A percentile compares a stretch with the other conserved stretches of the same genome.
phyloP scores from a whole-genome alignment of 2,113 vertebrate genomes.

The Copsychus sechellarum region DNA sequence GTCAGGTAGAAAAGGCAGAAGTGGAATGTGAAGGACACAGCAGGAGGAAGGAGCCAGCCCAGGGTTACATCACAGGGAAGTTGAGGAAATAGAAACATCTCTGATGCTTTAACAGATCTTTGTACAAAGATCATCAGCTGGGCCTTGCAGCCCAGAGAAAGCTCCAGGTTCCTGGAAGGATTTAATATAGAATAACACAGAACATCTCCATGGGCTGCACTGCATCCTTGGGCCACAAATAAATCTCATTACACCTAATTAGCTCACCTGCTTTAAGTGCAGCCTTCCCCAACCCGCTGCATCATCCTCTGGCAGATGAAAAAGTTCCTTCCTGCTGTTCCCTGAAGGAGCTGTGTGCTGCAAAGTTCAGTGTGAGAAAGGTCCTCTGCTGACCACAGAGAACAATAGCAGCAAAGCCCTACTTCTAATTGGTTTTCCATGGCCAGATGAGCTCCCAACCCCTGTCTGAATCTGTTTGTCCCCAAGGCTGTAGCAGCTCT shows the following conservation, averaged over 20 bases:
- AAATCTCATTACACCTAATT: background rate
- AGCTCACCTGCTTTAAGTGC: background rate
- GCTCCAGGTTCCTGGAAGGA: background rate
- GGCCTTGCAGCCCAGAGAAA: background rate
- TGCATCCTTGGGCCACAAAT: rapidly evolving
- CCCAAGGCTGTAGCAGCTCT: background rate
- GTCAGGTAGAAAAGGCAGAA: background rate
- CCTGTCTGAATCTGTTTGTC: background rate
- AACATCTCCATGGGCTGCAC: background rate
- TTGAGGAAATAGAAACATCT: background rate
- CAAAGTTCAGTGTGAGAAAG: background rate
- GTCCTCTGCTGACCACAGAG: background rate
- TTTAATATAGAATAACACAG: background rate
- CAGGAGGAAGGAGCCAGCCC: background rate
- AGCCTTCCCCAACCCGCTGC: background rate
- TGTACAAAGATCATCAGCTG: background rate
- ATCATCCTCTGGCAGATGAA: background rate
- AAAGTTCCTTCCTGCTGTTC: background rate
- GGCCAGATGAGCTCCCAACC: background rate
- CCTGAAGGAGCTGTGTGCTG: background rate
- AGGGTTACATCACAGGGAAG: background rate
- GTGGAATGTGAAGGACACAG: background rate
- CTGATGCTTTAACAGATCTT: background rate
- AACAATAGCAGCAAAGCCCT: background rate
- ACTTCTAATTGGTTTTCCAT: slow-evolving; percentile 32